A percentile compares a stretch with the other conserved stretches of the same genome.
Conservation (phyloP, 1,140 invertebrate species). For the Eubasilissa regina region DNA sequence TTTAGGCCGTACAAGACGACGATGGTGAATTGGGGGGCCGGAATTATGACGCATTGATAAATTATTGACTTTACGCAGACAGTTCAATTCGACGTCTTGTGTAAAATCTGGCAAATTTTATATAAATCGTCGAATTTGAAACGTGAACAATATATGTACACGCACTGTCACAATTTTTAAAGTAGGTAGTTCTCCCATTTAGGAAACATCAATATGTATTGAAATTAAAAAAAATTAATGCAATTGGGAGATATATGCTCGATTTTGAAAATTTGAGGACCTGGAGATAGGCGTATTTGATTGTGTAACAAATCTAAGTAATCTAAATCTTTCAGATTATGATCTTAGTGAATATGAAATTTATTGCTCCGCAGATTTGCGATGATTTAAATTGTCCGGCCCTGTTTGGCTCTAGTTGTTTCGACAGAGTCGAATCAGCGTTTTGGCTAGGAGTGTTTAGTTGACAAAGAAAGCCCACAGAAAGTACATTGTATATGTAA, state of each 20-base stretch:
- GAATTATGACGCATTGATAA: conserved; percentile 1
- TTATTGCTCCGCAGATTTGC: not conserved
- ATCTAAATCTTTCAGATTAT: not conserved
- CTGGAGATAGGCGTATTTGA: too few relatives aligned
- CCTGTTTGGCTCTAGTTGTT: conserved; percentile 1
- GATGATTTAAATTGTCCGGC: conserved; percentile 25
- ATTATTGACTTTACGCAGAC: not conserved
- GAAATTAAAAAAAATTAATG: too few relatives aligned
- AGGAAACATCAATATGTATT: too few relatives aligned
- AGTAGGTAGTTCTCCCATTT: too few relatives aligned
- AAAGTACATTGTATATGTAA: too few relatives aligned
- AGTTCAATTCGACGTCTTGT: not conserved
- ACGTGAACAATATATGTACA: too few relatives aligned
- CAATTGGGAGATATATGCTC: too few relatives aligned
- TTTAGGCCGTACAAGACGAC: not conserved
- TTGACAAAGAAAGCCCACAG: not conserved
- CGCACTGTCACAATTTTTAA: too few relatives aligned
- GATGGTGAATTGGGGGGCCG: not conserved
- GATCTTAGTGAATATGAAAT: conserved; percentile 12
- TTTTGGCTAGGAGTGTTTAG: conserved; percentile 14
- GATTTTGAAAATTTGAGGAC: too few relatives aligned
- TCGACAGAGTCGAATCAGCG: conserved; percentile 1
- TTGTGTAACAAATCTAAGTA: too few relatives aligned
- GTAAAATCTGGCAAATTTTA: too few relatives aligned
- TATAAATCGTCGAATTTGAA: too few relatives aligned